Evolutionary conservation across 2,888 invertebrate species (phyloP), one percentile per base, ranked within the genome.

Genomic region (Microplitis deprimator): DNA sequence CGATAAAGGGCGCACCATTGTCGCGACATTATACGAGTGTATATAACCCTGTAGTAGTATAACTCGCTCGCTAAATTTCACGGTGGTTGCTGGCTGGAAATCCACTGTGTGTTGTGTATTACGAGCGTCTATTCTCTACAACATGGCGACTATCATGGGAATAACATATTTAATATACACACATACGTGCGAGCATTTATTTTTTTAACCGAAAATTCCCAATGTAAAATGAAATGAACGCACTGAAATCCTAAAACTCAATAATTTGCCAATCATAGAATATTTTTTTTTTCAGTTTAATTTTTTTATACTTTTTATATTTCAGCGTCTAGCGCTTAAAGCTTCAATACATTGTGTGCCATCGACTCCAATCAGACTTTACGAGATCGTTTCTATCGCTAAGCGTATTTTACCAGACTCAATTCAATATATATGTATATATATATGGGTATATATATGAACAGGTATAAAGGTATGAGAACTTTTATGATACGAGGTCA

Each of bases 11-110:
- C 59, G 50, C 70, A 70, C 67, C 29, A 73, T 73, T 73, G 65
- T 73, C 73, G 73, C 73, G 72, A 73, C 59, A 73, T 73, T 59
- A 73, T 73, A 67, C 65, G 73, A 73, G 67, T 73, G 67, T 65
- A 67, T 20, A 41, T 16, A 61, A 61, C 50, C 39, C 73, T 50
- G 17, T 50, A 50, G 38, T 50, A n/a, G 61, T 62, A 40, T 62
- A 62, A 67, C 73, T 65, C 67, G 73, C 67, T 67, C 59, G 73
- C 73, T 73, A 67, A 73, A 73, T 73, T 73, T 67, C 73, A 73
- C 73, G 67, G 73, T 73, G 67, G 73, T 73, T 67, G 73, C n/a
- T 65, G 60, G 73, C n/a, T 65, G 67, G 29, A 20, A 65, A 73
- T 73, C 67, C 73, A 73, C 50, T 50, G 10, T 50, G 8, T 50